phyloP scores from a whole-genome alignment of 1,140 invertebrate species.

The Ceratina japonica region DNA sequence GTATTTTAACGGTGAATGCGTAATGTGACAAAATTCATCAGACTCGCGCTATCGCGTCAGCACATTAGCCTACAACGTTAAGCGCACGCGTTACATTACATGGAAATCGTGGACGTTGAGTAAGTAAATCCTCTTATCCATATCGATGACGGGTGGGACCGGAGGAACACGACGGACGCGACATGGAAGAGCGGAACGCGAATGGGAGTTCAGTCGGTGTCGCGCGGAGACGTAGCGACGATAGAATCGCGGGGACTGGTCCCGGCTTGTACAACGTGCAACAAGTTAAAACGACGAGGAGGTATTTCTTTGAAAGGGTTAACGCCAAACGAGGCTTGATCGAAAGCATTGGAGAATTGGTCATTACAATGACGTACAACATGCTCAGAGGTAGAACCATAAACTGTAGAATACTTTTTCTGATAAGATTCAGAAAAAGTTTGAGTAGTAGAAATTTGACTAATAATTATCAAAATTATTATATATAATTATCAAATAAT shows the following conservation, averaged over 20 bases:
- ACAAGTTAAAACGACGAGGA: slow-evolving; percentile 68
- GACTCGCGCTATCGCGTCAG: not conserved
- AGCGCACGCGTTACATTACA: slow-evolving; percentile 20
- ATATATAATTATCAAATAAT: no score
- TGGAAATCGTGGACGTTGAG: not conserved
- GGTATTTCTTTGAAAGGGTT: slow-evolving; percentile 33
- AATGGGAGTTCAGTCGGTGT: not conserved
- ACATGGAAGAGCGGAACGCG: not conserved
- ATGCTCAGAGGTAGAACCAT: no score
- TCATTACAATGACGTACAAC: no score
- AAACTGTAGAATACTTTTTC: no score
- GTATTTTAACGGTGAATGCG: not conserved
- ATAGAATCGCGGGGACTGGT: slow-evolving; percentile 60
- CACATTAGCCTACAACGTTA: slow-evolving; percentile 3
- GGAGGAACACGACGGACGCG: slow-evolving; percentile 31
- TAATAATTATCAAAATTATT: no score
- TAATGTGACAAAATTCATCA: slow-evolving; percentile 5
- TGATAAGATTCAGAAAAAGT: no score
- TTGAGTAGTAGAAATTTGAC: no score
- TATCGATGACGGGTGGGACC: slow-evolving; percentile 25
- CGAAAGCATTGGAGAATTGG: no score
- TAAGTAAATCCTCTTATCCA: slow-evolving; percentile 52
- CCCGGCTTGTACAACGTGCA: slow-evolving; percentile 60
- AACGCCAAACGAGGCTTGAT: no score
- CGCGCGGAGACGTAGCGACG: slow-evolving; percentile 56